Conservation (phyloP, 2,888 invertebrate species). For the Amiota mariae region DNA sequence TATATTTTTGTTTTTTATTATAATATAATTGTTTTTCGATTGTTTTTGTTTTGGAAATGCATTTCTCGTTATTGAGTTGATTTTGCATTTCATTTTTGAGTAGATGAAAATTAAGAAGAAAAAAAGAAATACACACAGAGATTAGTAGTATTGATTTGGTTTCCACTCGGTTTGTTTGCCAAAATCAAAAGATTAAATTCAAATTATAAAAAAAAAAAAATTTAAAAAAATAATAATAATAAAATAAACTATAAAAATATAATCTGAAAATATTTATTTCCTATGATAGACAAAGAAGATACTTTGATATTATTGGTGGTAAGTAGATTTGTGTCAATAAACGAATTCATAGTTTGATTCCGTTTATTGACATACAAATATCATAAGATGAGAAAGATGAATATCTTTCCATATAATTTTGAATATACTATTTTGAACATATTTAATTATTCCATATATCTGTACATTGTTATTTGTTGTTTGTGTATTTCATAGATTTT, state of each 20-base stretch:
- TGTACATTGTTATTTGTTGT: no score
- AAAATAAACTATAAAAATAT: no score
- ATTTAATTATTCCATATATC: no score
- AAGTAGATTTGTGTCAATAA: no score
- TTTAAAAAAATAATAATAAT: conserved; percentile 35
- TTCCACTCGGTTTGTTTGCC: conserved; percentile 83
- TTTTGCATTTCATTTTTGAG: not conserved
- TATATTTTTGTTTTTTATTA: conserved; percentile 31
- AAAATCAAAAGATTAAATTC: conserved; percentile 43
- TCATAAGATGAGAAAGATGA: no score
- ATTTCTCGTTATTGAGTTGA: conserved; percentile 1
- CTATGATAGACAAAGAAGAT: no score
- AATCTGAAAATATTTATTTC: no score
- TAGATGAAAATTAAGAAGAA: conserved; percentile 21
- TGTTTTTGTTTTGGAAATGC: conserved; percentile 46
- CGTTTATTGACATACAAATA: no score
- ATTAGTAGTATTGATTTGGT: conserved; percentile 80
- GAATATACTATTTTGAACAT: no score
- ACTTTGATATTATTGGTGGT: no score
- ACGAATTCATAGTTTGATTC: no score
- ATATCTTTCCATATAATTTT: no score
- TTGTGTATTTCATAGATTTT: not conserved
- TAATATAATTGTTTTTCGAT: conserved; percentile 16
- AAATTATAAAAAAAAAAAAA: conserved; percentile 24
- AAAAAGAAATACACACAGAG: conserved; percentile 43